phyloP scores from a whole-genome alignment of 2,113 vertebrate species.

The Mastomys coucha region DNA sequence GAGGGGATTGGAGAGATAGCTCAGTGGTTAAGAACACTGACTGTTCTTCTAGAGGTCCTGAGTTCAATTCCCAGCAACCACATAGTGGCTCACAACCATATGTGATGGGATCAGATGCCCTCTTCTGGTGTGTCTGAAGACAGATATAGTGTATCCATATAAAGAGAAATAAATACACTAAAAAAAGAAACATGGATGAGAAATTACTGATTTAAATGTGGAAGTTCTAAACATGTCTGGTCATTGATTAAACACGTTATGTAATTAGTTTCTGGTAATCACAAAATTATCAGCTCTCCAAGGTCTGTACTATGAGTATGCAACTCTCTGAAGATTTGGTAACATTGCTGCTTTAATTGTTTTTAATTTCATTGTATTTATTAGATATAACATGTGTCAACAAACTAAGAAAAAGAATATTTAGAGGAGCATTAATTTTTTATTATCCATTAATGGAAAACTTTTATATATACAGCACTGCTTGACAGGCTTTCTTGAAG shows the following conservation, averaged over 20 bases:
- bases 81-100: too few species aligned
- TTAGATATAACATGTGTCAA: neutral
- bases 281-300: neutral
- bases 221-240: neutral
- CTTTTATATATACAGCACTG: neutral
- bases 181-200: neutral
- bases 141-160: too few species aligned
- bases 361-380: neutral
- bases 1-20: too few species aligned
- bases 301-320: neutral
- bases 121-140: too few species aligned
- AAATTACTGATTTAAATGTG: neutral
- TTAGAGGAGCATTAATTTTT: neutral
- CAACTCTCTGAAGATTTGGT: neutral
- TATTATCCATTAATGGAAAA: neutral
- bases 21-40: too few species aligned
- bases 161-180: too few species aligned
- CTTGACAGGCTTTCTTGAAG: neutral
- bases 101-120: too few species aligned
- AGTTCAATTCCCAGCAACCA: too few species aligned
- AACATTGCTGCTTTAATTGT: neutral
- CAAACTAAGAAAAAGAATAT: neutral
- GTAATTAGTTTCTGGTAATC: neutral
- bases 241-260: neutral
- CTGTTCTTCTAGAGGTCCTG: too few species aligned